phyloP scores from a whole-genome alignment of 2,113 vertebrate species.

The Phaethornis superciliosus region DNA sequence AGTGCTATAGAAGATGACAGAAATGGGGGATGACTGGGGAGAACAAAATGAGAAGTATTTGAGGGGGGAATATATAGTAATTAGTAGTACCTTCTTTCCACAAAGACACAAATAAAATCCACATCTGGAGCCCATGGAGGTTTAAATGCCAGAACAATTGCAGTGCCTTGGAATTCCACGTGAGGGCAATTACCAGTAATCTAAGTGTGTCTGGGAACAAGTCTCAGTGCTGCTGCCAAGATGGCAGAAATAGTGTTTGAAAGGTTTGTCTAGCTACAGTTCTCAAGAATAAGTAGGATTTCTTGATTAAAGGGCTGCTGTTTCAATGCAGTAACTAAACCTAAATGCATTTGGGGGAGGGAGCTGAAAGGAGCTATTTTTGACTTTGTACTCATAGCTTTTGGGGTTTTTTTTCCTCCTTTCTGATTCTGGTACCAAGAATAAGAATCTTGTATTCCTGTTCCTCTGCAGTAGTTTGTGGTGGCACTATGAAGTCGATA shows the following conservation, averaged over 20 bases:
- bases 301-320: slow-evolving; percentile 57
- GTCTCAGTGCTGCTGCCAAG: slow-evolving; percentile 34
- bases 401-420: background rate
- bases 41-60: background rate
- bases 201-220: slow-evolving; percentile 9
- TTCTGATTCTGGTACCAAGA: background rate
- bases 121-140: background rate
- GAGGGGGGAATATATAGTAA: background rate
- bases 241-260: slow-evolving; percentile 33
- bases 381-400: background rate
- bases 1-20: background rate
- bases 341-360: background rate
- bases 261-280: slow-evolving; percentile 39
- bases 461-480: background rate
- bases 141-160: slow-evolving; percentile 29
- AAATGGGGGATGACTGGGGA: background rate
- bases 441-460: background rate
- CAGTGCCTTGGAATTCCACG: slow-evolving; percentile 44
- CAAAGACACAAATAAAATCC: background rate
- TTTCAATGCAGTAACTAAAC: slow-evolving; percentile 34
- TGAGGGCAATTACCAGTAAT: slow-evolving; percentile 32
- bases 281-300: slow-evolving; percentile 46
- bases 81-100: background rate
- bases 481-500: background rate
- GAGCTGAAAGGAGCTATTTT: slow-evolving; percentile 28